Conservation (phyloP, 2,888 invertebrate species). For the Drosophila limbata region DNA sequence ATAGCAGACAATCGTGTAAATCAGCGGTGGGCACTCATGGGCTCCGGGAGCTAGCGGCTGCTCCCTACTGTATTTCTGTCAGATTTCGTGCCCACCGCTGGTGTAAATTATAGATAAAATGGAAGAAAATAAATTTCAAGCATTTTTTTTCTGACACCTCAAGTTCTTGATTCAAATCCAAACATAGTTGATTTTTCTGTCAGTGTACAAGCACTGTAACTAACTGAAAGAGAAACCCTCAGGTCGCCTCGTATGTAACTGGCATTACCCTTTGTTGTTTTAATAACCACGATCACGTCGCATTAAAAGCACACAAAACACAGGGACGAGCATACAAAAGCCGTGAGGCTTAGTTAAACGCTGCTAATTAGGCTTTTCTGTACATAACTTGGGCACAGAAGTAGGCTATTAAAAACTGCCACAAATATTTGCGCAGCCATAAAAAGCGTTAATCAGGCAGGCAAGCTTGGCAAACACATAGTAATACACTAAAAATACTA, state of each 20-base stretch:
- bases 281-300: constrained; percentile 81
- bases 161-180: too few species aligned
- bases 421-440: constrained; percentile 75
- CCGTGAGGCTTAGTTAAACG: constrained; percentile 82
- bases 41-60: too few species aligned
- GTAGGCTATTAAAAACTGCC: constrained; percentile 73
- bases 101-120: too few species aligned
- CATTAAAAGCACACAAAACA: constrained; percentile 55
- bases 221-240: constrained; percentile 16
- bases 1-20: too few species aligned
- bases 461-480: constrained; percentile 43
- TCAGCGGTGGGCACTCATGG: too few species aligned
- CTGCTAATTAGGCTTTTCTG: constrained; percentile 80
- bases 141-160: too few species aligned
- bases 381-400: constrained; percentile 61
- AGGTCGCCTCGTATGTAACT: constrained; percentile 40
- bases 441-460: constrained; percentile 77
- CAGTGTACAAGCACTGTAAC: neutral
- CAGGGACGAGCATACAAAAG: constrained; percentile 20
- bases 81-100: too few species aligned
- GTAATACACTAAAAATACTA: constrained; percentile 9
- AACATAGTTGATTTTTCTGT: too few species aligned
- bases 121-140: too few species aligned
- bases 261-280: constrained; percentile 56
- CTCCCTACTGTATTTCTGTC: too few species aligned